Percentiles rank a stretch among this genome's conserved stretches.
Conservation (phyloP, 2,113 vertebrate genomes). For the human region GRCh38 chr21:42642001-42642500, state of each 20-base stretch:
- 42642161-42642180: not conserved
- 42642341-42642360: not conserved
- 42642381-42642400: not conserved
- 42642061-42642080: not conserved
- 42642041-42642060: not conserved
- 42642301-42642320: not conserved
- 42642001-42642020: not conserved
- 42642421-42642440: not conserved
- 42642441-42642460: no score
- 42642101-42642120: not conserved
- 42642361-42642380: not conserved
- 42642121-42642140: not conserved
- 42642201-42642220: not conserved
- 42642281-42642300: not conserved
- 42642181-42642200: not conserved
- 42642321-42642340: not conserved
- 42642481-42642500: not conserved
- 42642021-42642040: rapidly evolving
- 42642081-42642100: rapidly evolving
- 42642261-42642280: not conserved
- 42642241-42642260: not conserved
- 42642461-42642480: rapidly evolving
- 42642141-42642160: not conserved
- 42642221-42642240: not conserved
- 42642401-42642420: not conserved